A percentile compares a stretch with the other conserved stretches of the same genome.
Evolutionary conservation across 1,140 invertebrate species (phyloP).

Genomic region (Cyclargus thomasi): DNA sequence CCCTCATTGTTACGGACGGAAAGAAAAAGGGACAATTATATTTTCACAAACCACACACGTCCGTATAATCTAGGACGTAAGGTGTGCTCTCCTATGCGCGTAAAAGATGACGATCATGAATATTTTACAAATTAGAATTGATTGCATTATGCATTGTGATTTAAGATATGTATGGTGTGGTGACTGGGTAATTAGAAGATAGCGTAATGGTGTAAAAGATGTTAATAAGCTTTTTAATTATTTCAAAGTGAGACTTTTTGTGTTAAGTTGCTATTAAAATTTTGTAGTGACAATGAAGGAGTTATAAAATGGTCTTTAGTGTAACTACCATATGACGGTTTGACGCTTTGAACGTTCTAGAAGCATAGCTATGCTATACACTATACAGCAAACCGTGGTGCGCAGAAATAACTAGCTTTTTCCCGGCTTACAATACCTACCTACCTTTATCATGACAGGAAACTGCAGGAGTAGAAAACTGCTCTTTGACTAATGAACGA

Average conservation of each 20-base stretch:
- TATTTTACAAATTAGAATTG: conserved; percentile 7
- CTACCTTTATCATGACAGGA: no score
- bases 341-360: no score
- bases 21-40: conserved; percentile 11
- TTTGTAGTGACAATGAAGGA: no score
- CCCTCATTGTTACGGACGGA: conserved; percentile 10
- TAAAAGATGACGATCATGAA: conserved; percentile 6
- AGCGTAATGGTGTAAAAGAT: neutral
- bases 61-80: neutral
- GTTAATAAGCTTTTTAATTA: neutral
- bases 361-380: no score
- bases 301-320: no score
- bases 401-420: no score
- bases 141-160: neutral
- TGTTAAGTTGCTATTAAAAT: neutral
- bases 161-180: neutral
- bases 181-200: neutral
- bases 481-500: no score
- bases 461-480: no score
- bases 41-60: neutral
- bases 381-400: no score
- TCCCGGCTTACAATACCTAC: no score
- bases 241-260: neutral
- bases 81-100: neutral
- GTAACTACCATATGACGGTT: no score